Percentiles rank a stretch among this genome's conserved stretches.
phyloP scores from a whole-genome alignment of 2,113 vertebrate genomes.

The Meriones unguiculatus region DNA sequence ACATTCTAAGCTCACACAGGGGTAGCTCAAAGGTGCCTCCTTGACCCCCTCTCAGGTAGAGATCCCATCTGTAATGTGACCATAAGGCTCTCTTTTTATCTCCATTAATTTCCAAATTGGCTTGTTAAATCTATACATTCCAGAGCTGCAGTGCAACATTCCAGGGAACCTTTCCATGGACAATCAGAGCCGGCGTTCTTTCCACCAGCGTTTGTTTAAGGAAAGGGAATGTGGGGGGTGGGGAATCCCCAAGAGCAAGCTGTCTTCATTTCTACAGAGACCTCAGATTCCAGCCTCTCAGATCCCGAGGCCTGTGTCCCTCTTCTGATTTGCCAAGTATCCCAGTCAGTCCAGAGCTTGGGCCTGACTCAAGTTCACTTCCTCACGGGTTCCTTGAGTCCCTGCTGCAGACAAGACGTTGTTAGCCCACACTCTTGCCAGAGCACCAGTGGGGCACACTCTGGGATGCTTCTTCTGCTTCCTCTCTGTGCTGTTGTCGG shows the following conservation, averaged over 20 bases:
- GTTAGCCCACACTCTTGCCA: neutral
- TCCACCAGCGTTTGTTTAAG: constrained; percentile 85
- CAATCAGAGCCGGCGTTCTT: constrained; percentile 83
- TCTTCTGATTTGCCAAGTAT: neutral
- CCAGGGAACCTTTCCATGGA: constrained; percentile 82
- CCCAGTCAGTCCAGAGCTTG: neutral
- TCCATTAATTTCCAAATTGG: constrained; percentile 86
- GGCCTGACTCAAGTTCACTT: constrained; percentile 20
- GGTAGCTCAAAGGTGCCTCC: constrained; percentile 37
- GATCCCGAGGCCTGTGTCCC: neutral
- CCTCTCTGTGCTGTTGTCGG: constrained; percentile 62
- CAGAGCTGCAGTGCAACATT: constrained; percentile 77
- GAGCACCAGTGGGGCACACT: neutral
- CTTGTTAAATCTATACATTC: constrained; percentile 86
- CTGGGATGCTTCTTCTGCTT: neutral
- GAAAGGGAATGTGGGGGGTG: constrained; percentile 66
- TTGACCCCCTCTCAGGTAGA: constrained; percentile 63
- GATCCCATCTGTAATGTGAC: constrained; percentile 69
- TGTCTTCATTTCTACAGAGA: constrained; percentile 62
- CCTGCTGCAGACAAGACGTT: neutral
- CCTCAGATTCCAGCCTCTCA: neutral
- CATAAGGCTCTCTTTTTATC: constrained; percentile 81
- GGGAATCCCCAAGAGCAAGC: constrained; percentile 61
- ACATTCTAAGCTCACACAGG: constrained; percentile 70
- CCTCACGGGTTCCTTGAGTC: neutral